Evolutionary conservation across 2,888 invertebrate species (phyloP).

Genomic region (Heteropelma amictum): DNA sequence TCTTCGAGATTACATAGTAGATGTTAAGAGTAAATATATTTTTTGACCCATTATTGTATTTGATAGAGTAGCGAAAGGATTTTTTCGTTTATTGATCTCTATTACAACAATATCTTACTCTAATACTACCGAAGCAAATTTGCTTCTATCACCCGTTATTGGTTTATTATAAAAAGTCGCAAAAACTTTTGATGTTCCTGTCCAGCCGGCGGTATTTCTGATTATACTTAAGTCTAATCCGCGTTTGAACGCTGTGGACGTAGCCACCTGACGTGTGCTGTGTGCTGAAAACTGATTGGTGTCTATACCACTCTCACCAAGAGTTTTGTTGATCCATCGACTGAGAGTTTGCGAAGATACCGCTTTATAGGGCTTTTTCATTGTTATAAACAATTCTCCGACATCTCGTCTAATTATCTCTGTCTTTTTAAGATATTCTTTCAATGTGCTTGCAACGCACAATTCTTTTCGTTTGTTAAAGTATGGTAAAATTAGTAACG

Average conservation of each 20-base stretch:
- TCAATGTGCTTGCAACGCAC: slow-evolving; percentile 9
- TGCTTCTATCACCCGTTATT: neutral
- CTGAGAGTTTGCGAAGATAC: slow-evolving; percentile 28
- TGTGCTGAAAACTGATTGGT: slow-evolving; percentile 8
- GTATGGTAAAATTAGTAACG: slow-evolving; percentile 24
- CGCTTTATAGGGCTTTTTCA: slow-evolving; percentile 20
- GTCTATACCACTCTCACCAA: slow-evolving; percentile 13
- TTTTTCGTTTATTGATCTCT: neutral
- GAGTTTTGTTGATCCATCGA: slow-evolving; percentile 21
- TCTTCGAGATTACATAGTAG: neutral
- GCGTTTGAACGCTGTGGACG: slow-evolving; percentile 20
- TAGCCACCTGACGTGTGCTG: slow-evolving; percentile 26
- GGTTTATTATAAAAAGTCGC: slow-evolving; percentile 24
- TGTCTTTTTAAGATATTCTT: slow-evolving; percentile 21
- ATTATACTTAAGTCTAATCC: slow-evolving; percentile 21
- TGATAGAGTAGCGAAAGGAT: neutral
- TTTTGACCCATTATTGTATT: neutral
- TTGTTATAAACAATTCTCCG: neutral
- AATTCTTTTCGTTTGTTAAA: slow-evolving; percentile 21
- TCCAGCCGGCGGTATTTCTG: slow-evolving; percentile 25
- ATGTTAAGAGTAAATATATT: neutral
- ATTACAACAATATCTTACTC: neutral
- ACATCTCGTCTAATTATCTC: neutral
- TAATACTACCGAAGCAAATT: slow-evolving; percentile 7
- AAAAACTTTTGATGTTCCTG: neutral